Evolutionary conservation across 2,113 vertebrate species (phyloP).

Genomic region (Oryzias celebensis): DNA sequence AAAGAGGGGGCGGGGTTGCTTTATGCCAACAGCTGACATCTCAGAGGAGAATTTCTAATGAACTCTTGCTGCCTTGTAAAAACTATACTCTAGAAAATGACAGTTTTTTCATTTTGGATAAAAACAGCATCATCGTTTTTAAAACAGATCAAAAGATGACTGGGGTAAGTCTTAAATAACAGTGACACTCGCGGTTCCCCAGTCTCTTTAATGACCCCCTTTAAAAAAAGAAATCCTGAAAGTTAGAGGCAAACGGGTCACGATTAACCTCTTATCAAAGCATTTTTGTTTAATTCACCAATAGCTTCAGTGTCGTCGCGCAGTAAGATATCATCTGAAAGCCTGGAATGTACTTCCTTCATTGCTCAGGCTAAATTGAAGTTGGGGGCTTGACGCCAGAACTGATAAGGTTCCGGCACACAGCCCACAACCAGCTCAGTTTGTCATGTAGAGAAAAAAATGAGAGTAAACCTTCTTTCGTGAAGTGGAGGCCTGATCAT

Average conservation of each 20-base stretch:
- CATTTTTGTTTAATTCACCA: slow-evolving; percentile 48
- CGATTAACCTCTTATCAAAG: slow-evolving; percentile 57
- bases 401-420: slow-evolving; percentile 58
- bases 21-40: no score
- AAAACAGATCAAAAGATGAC: no score
- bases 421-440: slow-evolving; percentile 40
- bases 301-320: slow-evolving; percentile 38
- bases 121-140: no score
- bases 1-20: no score
- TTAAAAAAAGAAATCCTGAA: slow-evolving; percentile 54
- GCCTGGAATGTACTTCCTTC: slow-evolving; percentile 61
- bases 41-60: no score
- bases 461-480: slow-evolving; percentile 30
- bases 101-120: no score
- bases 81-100: no score
- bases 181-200: slow-evolving; percentile 34
- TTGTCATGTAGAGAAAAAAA: slow-evolving; percentile 43
- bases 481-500: slow-evolving; percentile 20
- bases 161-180: no score
- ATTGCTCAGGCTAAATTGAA: slow-evolving; percentile 60
- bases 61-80: no score
- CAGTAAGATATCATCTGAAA: slow-evolving; percentile 65
- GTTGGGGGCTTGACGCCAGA: slow-evolving; percentile 58
- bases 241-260: slow-evolving; percentile 28
- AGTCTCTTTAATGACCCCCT: slow-evolving; percentile 38